Base-by-base conservation (phyloP, 1,140 invertebrate genomes). In the Ephestia elutella region DNA sequence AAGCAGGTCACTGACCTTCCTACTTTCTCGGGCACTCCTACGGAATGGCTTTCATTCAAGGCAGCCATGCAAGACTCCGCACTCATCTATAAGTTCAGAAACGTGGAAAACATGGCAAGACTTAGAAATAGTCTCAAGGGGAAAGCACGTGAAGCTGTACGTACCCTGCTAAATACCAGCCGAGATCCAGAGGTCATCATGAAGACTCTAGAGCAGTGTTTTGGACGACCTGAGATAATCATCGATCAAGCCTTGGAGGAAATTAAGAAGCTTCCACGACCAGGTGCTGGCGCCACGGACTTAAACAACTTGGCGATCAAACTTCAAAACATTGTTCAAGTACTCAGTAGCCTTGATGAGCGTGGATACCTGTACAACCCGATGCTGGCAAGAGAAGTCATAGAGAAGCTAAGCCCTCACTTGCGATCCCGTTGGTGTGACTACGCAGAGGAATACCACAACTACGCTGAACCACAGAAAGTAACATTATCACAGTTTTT, bases 301-400 rank as follows among this genome's bases (percentile, higher is more conserved):
- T 11, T 60, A 10, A 32, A 56, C 28, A 28, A 50, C 1, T 50
- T 60, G 21, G 55, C 60, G 0, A 20, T 57, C 2, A 57, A 57
- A 20, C 8, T 62, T 5, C 60, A 57, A 18, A 62, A 57, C n/a
- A 54, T 48, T 3, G 55, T 62, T 7, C 51, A 28, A 7, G 53
- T 38, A n/a, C 49, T 62, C 0, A 32, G 30, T 5, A 57, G 49
- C 18, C 17, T 62, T 3, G 50, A 62, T 17, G 0, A 54, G 19
- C n/a, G 30, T 30, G 32, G 51, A 0, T 62, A 57, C 35, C 49
- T 48, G 11, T 4, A n/a, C 4, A 48, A 48, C 38, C 11, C 38
- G 4, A 2, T n/a, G 38, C 11, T 48, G 25, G 25, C 25, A 3
- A 28, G 8, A 28, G 25, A 28, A 28, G 8, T 28, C 3, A 28